phyloP scores from a whole-genome alignment of 2,113 vertebrate genomes.

The Phyllostomus hastatus region DNA sequence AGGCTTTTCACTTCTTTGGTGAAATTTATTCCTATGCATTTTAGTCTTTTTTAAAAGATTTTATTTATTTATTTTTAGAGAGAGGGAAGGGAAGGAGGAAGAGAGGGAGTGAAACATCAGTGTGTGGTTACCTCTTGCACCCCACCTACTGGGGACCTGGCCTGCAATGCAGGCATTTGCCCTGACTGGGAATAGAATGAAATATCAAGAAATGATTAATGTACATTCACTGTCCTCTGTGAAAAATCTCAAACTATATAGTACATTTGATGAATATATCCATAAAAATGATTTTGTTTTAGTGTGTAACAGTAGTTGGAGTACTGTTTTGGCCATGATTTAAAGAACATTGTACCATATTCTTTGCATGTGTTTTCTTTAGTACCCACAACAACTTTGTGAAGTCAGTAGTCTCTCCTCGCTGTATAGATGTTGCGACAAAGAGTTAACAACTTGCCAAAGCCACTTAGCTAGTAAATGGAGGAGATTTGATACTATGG shows the following conservation, averaged over 20 bases:
- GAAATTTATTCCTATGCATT: not conserved
- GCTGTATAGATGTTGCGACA: not conserved
- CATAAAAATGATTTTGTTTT: not conserved
- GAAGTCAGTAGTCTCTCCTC: too few relatives aligned
- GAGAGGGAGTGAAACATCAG: too few relatives aligned
- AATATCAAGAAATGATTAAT: constrained; percentile 19
- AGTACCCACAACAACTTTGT: not conserved
- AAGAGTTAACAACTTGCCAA: not conserved
- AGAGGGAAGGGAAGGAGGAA: too few relatives aligned
- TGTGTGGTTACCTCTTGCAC: too few relatives aligned
- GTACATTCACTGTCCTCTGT: not conserved
- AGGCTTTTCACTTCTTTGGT: not conserved
- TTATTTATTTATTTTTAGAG: too few relatives aligned
- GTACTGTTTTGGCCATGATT: not conserved
- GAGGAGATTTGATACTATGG: not conserved
- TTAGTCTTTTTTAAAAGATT: too few relatives aligned
- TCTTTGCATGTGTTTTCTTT: not conserved
- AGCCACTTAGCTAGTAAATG: not conserved
- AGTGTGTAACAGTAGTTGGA: not conserved
- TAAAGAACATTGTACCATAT: not conserved
- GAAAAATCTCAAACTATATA: not conserved
- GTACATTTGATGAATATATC: not conserved
- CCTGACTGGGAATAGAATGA: not conserved
- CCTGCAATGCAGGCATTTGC: too few relatives aligned
- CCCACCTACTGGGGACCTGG: too few relatives aligned